Base-by-base conservation (phyloP, 1,140 invertebrate genomes). In the Elymnias hypermnestra region DNA sequence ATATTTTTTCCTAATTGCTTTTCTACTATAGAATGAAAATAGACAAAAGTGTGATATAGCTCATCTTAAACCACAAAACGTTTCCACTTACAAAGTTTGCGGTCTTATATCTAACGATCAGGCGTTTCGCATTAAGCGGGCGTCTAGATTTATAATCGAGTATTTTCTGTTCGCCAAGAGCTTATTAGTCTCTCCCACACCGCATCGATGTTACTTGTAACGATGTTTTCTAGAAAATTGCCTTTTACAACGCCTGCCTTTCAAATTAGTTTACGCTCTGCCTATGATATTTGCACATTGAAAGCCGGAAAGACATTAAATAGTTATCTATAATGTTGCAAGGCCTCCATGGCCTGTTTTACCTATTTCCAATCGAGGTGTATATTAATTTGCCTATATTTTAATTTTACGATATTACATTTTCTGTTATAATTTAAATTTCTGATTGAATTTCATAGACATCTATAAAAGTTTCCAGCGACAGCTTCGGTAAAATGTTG, bases 101-200 rank as follows among this genome's bases (percentile, higher is more conserved):
- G 39, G 26, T 42, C 5, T 18, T 15, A 5, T 54, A 54, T 54
- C 52, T 54, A 22, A 12, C 44, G 39, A 54, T 54, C 44, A 33
- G 29, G 40, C 33, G 19, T 9, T 37, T 53, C 43, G 50, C 47
- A 53, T 63, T 63, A 49, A 57, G 46, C 41, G 25, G 29, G 33
- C 39, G 38, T 50, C 42, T 56, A 49, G 55, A 55, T 58, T 63
- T 59, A 33, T 63, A 63, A 59, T 63, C 48, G 37, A 38, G 18
- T 48, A 35, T 46, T 36, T 52, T 56, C 49, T 49, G 57, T 49
- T 51, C 19, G 26, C 26, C 18, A 19, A 25, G 43, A 49, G 46
- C 50, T 59, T 54, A 57, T 55, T 61, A 44, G 52, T 38, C 49
- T 46, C 41, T 33, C 29, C 45, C 39, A 57, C 50, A 45, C 44